Base-by-base conservation (phyloP, 2,113 vertebrate species). In the Neodon shergylaensis region DNA sequence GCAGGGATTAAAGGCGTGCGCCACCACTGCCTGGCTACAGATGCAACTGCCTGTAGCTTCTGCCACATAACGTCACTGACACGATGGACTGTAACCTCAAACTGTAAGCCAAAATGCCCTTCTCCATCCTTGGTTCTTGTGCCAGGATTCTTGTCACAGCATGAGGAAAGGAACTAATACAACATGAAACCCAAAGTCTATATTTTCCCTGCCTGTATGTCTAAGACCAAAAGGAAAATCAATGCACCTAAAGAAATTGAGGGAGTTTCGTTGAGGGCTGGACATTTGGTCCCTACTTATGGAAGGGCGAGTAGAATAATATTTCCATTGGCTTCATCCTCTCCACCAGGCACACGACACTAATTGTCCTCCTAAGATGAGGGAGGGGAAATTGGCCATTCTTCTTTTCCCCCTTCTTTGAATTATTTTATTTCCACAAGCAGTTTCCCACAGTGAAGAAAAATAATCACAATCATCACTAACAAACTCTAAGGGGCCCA, bases 341-440 rank as follows among this genome's bases (percentile, higher is more conserved):
- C 28, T 81, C 42, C 17, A 72, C n/a, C 1, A 1, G n/a, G 17
- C 2, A 0, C 8, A 14, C 14, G 47, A 74, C 3, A 10, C 17
- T 36, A 2, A 6, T 33, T 76, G 28, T 36, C 39, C 26, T 92
- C n/a, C 33, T 33, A 54, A 84, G 14, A n/a, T 63, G 5, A 44
- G 8, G 2, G 36, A 70, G 8, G 76, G 39, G 36, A 72, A 92
- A 68, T 87, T 26, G 66, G n/a, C 42, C 36, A 31, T 77, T 21
- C 6, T 8, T 47, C 54, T 85, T 42, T 78, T 31, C 16, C 54
- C 36, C 1, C 36, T 85, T 73, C 42, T 33, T 22, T 8, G 13
- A n/a, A 49, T 81, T 85, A 92, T 54, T 31, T 78, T n/a, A 3
- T n/a, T 79, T 28, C 12, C 8, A 17, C 1, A 58, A 92, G 47